A percentile compares a stretch with the other conserved stretches of the same genome.
phyloP scores from a whole-genome alignment of 2,113 vertebrate species.

The Platycercus adscitus region DNA sequence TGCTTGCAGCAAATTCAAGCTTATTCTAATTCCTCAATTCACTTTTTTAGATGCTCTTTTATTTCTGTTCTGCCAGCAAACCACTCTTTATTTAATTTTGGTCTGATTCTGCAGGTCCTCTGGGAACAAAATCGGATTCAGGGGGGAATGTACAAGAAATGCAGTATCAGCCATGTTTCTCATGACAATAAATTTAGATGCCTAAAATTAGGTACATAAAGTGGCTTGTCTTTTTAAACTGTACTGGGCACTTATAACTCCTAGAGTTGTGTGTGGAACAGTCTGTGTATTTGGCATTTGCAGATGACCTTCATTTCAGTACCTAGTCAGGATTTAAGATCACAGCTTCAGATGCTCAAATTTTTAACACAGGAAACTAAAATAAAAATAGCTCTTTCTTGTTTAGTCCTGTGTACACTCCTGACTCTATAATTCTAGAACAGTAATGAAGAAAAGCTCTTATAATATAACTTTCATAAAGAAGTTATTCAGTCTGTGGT shows the following conservation, averaged over 20 bases:
- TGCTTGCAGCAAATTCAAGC: background rate
- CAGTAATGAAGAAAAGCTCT: background rate
- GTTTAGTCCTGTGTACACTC: background rate
- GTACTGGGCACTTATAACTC: background rate
- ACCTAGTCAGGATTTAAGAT: background rate
- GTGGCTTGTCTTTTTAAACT: background rate
- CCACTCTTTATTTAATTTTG: background rate
- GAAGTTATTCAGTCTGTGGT: background rate
- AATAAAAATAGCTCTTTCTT: background rate
- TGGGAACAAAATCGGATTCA: background rate
- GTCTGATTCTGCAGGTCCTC: background rate
- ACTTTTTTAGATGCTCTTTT: background rate
- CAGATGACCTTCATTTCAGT: background rate
- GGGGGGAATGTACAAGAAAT: background rate
- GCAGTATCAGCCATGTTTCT: background rate
- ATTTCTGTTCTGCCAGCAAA: background rate
- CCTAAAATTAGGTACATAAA: background rate
- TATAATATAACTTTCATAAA: background rate
- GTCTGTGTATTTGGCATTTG: background rate
- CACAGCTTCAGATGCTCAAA: background rate
- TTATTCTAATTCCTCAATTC: background rate
- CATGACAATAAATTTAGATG: background rate
- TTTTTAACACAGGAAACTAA: background rate
- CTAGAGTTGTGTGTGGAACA: background rate
- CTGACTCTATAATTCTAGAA: background rate